A percentile compares a stretch with the other conserved stretches of the same genome.
These are phyloP conservation scores for Terrapene triunguis DNA, from an alignment of 2,113 vertebrate species.

Conservation along the genomic window DNA sequence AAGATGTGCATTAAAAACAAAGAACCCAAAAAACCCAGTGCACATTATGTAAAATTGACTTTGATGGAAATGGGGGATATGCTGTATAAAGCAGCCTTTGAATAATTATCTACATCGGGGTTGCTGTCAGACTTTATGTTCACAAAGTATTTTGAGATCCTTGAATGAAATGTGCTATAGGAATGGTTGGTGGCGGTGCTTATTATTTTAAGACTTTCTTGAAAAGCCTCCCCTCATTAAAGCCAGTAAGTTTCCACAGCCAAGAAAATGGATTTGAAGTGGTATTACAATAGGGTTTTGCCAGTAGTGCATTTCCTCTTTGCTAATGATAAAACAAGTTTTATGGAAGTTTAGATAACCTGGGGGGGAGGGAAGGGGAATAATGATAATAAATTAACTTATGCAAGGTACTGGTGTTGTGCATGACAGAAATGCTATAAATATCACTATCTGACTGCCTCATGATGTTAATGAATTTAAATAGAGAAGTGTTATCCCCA, in stretches of 20 bases:
- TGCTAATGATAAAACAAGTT: not conserved
- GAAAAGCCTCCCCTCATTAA: not conserved
- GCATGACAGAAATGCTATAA: no score
- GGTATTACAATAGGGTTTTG: not conserved
- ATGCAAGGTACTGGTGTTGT: not conserved
- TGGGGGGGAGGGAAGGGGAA: not conserved
- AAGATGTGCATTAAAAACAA: not conserved
- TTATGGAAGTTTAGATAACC: not conserved
- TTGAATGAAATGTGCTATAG: not conserved
- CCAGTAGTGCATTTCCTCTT: not conserved
- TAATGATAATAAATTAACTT: not conserved
- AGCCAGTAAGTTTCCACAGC: not conserved
- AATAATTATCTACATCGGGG: not conserved
- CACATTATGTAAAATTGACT: fast-evolving
- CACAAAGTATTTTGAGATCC: not conserved
- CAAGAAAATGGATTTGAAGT: not conserved
- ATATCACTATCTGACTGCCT: not conserved
- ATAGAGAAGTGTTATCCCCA: not conserved
- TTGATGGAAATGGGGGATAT: not conserved
- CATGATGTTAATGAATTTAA: not conserved
- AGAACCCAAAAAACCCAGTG: not conserved
- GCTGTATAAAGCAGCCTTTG: not conserved
- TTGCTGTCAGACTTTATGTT: not conserved
- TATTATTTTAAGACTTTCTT: not conserved
- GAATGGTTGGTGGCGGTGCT: not conserved